Percentiles rank a stretch among this genome's conserved stretches.
phyloP scores from a whole-genome alignment of 2,888 invertebrate species.

The Drosophila ustulata region DNA sequence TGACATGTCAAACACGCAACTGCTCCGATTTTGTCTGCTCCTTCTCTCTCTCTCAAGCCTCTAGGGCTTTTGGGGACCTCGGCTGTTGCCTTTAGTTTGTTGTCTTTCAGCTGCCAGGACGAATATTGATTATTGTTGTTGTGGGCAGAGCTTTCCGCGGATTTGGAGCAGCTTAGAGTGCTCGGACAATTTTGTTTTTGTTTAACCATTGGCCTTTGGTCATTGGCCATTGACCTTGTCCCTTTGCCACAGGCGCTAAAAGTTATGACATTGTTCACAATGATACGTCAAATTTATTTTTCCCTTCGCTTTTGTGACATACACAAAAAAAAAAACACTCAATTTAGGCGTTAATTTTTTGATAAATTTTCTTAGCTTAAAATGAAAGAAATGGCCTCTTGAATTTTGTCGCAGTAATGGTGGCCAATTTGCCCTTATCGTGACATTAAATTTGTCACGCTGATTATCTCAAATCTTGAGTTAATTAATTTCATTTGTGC shows the following conservation, averaged over 20 bases:
- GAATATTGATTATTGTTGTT: constrained; percentile 74
- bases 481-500: constrained; percentile 56
- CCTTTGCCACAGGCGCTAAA: constrained; percentile 21
- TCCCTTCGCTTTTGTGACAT: constrained; percentile 20
- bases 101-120: constrained; percentile 23
- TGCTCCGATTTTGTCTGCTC: constrained; percentile 39
- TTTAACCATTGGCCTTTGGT: constrained; percentile 39
- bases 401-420: constrained; percentile 9
- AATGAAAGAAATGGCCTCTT: constrained; percentile 6
- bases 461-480: constrained; percentile 54
- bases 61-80: neutral
- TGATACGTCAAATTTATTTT: constrained; percentile 46
- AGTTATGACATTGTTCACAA: constrained; percentile 56
- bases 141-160: constrained; percentile 66
- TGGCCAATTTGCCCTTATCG: constrained; percentile 22
- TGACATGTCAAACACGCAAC: constrained; percentile 77
- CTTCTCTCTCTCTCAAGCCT: neutral
- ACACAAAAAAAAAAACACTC: neutral
- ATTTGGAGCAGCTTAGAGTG: constrained; percentile 59
- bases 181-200: constrained; percentile 23
- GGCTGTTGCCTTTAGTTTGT: neutral
- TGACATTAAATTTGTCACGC: constrained; percentile 57
- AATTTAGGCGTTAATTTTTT: constrained; percentile 58
- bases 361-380: constrained; percentile 53
- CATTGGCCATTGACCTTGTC: constrained; percentile 57